Conservation (phyloP, 2,113 vertebrate species). For the Paratilapia polleni region DNA sequence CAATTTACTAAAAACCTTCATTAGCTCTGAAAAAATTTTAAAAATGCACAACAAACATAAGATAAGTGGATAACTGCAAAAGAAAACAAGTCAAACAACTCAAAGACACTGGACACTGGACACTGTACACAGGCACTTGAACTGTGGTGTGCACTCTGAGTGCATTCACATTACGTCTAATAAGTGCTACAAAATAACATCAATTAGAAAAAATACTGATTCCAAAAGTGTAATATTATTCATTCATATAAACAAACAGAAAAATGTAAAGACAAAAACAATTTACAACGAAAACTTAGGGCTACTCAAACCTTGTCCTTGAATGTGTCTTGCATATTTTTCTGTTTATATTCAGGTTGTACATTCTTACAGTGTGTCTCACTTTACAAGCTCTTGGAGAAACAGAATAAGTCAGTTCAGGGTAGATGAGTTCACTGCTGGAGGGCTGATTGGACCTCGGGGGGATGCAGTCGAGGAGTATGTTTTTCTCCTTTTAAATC, state of each 20-base stretch:
- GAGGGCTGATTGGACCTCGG: constrained; percentile 22
- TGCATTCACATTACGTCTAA: constrained; percentile 75
- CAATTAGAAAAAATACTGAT: constrained; percentile 74
- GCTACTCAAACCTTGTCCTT: constrained; percentile 30
- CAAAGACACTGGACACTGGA: constrained; percentile 71
- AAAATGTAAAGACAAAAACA: constrained; percentile 46
- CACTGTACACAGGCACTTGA: constrained; percentile 83
- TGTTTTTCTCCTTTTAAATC: neutral
- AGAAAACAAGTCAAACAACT: constrained; percentile 46
- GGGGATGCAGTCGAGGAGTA: constrained; percentile 1
- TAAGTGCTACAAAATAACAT: constrained; percentile 82
- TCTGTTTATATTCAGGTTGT: constrained; percentile 35
- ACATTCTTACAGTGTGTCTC: constrained; percentile 58
- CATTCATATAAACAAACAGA: constrained; percentile 48
- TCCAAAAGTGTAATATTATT: constrained; percentile 69
- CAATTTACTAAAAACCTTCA: constrained; percentile 54
- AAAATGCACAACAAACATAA: constrained; percentile 42
- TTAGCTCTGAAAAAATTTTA: constrained; percentile 47
- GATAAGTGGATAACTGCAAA: constrained; percentile 34
- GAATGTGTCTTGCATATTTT: constrained; percentile 71
- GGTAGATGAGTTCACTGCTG: constrained; percentile 10
- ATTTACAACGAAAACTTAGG: constrained; percentile 27
- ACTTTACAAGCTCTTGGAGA: constrained; percentile 24
- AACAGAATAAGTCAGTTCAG: constrained; percentile 21
- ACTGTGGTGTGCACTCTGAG: constrained; percentile 77